Evolutionary conservation across 1,140 invertebrate species (phyloP).

Genomic region (Planococcus citri): DNA sequence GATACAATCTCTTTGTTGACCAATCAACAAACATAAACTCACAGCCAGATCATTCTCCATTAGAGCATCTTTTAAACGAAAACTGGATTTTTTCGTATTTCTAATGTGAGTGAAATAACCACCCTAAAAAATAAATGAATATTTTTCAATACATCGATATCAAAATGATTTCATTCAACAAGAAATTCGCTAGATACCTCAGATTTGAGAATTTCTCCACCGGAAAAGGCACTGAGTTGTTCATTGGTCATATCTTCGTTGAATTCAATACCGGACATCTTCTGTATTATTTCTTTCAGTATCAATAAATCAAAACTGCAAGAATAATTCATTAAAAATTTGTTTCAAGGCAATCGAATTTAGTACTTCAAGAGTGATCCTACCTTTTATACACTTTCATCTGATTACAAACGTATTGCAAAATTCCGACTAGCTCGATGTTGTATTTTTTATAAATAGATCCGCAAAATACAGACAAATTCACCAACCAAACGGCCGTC

Average conservation of each 20-base stretch:
- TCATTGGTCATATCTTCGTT: slow-evolving; percentile 92
- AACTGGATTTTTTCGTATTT: slow-evolving; percentile 92
- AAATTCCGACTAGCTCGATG: slow-evolving; percentile 84
- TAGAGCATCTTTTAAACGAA: slow-evolving; percentile 89
- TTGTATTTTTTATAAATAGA: slow-evolving; percentile 95
- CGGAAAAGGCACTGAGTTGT: slow-evolving; percentile 89
- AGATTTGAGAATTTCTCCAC: slow-evolving; percentile 85
- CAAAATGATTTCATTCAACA: slow-evolving; percentile 1
- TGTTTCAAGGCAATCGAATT: neutral
- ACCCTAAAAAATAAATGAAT: slow-evolving; percentile 42
- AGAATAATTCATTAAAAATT: slow-evolving; percentile 27
- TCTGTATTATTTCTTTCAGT: slow-evolving; percentile 95
- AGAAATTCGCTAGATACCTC: slow-evolving; percentile 49
- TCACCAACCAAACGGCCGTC: slow-evolving; percentile 87
- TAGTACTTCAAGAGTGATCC: too few relatives aligned
- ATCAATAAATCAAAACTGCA: slow-evolving; percentile 84
- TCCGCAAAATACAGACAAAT: slow-evolving; percentile 85
- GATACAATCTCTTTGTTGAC: slow-evolving; percentile 90
- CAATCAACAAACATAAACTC: slow-evolving; percentile 84
- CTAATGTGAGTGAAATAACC: slow-evolving; percentile 94
- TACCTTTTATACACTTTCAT: slow-evolving; percentile 91
- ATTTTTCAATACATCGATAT: neutral
- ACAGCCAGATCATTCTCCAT: slow-evolving; percentile 84
- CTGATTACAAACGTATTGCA: slow-evolving; percentile 96
- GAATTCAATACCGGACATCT: slow-evolving; percentile 97